Evolutionary conservation across 2,797 vertebrate species (phyloP), one percentile per base, ranked within the genome.

Genomic region (Alauda arvensis): DNA sequence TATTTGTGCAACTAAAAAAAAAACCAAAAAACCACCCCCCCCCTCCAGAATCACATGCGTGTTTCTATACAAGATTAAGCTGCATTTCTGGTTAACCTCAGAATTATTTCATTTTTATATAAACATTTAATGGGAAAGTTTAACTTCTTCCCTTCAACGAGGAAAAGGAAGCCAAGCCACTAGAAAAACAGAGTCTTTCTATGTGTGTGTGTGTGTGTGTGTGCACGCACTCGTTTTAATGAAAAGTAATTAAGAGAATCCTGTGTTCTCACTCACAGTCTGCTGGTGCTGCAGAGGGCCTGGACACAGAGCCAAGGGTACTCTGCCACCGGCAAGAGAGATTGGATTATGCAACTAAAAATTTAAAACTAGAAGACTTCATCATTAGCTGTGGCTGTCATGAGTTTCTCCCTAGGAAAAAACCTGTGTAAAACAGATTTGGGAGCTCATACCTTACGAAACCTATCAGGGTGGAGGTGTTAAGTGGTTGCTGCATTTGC

Each of bases 11-110:
- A 96, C 92, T 61, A 19, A 85, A 78, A 78, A 84, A 82, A 51
- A 29, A 45, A 17, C 40, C 8, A 6, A 59, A 48, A 48, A 59
- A 15, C 9, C 16, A 28, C 1, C 16, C 11, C 6, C 24, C 23
- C n/a, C 51, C 13, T 24, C 16, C 28, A 79, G 39, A 78, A 37
- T 56, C 68, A 61, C 53, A 88, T 62, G 86, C 49, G 53, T 53
- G 78, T 94, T 94, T 83, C 87, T 87, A 69, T 87, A 85, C 28
- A 89, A 91, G 67, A 93, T 91, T 91, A 90, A 91, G 83, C 84
- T 94, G 88, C 93, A 83, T 94, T 95, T 95, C 89, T 95, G 85
- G 96, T 94, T 96, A 96, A 93, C 89, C 77, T 94, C 90, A 89
- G 83, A 94, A 95, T 94, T 89, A 94, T 92, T 92, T 88, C 76